Evolutionary conservation across 1,140 invertebrate genomes (phyloP).

Genomic region (Danaus melanippus): DNA sequence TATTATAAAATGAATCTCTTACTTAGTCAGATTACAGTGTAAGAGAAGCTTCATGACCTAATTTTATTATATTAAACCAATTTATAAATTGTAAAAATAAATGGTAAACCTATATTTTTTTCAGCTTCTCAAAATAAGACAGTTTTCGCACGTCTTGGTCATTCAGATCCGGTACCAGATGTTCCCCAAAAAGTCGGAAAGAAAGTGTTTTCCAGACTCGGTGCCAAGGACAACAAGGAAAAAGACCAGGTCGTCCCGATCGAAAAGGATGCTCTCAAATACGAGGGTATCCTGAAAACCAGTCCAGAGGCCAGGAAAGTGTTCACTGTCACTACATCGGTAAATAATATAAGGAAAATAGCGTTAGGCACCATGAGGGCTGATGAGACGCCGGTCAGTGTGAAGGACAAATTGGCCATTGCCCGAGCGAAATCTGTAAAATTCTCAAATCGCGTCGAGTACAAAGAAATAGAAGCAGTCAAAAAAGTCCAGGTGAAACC

Average conservation of each 20-base stretch:
- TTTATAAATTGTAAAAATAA: too few relatives aligned
- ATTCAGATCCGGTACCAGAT: slow-evolving; percentile 27
- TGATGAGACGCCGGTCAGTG: slow-evolving; percentile 55
- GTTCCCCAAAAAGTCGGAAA: slow-evolving; percentile 26
- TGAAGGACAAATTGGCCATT: slow-evolving; percentile 55
- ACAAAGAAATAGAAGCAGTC: slow-evolving; percentile 60
- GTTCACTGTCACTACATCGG: slow-evolving; percentile 48
- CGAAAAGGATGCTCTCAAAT: slow-evolving; percentile 59
- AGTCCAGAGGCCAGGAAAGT: slow-evolving; percentile 38
- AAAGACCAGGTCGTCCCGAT: slow-evolving; percentile 31
- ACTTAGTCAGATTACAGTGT: too few relatives aligned
- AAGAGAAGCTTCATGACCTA: too few relatives aligned
- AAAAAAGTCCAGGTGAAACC: slow-evolving; percentile 21
- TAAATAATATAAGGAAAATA: slow-evolving; percentile 48
- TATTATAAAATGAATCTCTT: too few relatives aligned
- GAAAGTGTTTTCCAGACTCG: slow-evolving; percentile 55
- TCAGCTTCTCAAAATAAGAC: slow-evolving; percentile 39
- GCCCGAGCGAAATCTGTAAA: slow-evolving; percentile 60
- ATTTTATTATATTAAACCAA: too few relatives aligned
- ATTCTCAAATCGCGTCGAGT: slow-evolving; percentile 62
- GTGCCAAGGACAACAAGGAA: slow-evolving; percentile 36
- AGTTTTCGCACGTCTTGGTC: slow-evolving; percentile 53
- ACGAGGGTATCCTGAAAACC: slow-evolving; percentile 62
- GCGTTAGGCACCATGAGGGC: slow-evolving; percentile 61
- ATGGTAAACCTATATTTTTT: slow-evolving; percentile 19